phyloP scores from a whole-genome alignment of 1,140 invertebrate genomes.

The Cephus cinctus region DNA sequence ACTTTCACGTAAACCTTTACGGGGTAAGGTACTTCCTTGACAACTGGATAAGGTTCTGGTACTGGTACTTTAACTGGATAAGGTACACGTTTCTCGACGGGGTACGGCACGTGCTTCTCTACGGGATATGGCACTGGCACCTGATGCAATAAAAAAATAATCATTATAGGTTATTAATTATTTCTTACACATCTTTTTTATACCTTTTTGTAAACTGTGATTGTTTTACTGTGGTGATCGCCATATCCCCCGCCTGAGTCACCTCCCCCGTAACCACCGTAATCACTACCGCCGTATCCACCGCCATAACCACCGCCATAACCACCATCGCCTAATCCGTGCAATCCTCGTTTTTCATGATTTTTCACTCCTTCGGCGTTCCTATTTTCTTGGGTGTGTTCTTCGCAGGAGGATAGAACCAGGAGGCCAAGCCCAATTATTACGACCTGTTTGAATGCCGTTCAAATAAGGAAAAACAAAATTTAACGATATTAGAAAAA shows the following conservation, averaged over 20 bases:
- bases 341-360: slow-evolving; percentile 65
- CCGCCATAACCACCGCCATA: slow-evolving; percentile 64
- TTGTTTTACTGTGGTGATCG: slow-evolving; percentile 65
- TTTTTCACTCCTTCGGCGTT: slow-evolving; percentile 62
- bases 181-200: too few species aligned
- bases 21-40: slow-evolving; percentile 64
- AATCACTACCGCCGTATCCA: slow-evolving; percentile 58
- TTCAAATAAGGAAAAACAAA: too few species aligned
- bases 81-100: slow-evolving; percentile 61
- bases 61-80: slow-evolving; percentile 65
- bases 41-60: slow-evolving; percentile 65
- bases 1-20: slow-evolving; percentile 70
- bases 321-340: slow-evolving; percentile 59
- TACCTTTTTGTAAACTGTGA: slow-evolving; percentile 72
- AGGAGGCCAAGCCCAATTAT: too few species aligned
- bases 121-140: slow-evolving; percentile 65
- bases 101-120: slow-evolving; percentile 64
- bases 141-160: too few species aligned
- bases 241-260: slow-evolving; percentile 21
- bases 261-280: slow-evolving; percentile 45
- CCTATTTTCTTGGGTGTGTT: slow-evolving; percentile 54
- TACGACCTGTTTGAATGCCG: too few species aligned
- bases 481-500: too few species aligned
- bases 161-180: too few species aligned
- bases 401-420: slow-evolving; percentile 63